Conservation (phyloP, 2,113 vertebrate species). For the Saccopteryx leptura region DNA sequence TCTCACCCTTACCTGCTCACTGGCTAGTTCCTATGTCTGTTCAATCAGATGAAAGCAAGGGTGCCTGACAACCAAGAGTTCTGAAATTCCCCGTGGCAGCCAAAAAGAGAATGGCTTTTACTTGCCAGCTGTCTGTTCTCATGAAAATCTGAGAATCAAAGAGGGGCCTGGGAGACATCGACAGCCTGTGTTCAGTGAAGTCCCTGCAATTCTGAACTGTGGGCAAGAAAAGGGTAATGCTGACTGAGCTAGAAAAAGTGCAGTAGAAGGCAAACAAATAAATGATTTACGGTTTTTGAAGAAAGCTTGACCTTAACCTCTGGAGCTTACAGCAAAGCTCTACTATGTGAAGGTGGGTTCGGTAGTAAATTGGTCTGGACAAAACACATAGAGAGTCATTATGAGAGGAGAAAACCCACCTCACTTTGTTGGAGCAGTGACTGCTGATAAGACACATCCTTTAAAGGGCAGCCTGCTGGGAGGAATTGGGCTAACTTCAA, state of each 20-base stretch:
- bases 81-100: neutral
- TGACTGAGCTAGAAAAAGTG: constrained; percentile 84
- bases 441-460: constrained; percentile 70
- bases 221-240: constrained; percentile 80
- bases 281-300: constrained; percentile 85
- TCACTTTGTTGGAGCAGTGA: constrained; percentile 61
- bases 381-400: constrained; percentile 79
- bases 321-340: constrained; percentile 82
- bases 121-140: neutral
- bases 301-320: constrained; percentile 84
- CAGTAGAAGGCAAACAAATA: constrained; percentile 85
- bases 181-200: constrained; percentile 42
- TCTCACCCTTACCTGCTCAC: constrained; percentile 24
- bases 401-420: constrained; percentile 35
- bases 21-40: neutral
- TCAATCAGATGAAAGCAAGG: neutral
- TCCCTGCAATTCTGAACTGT: constrained; percentile 80
- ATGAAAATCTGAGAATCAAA: constrained; percentile 30
- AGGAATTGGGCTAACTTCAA: constrained; percentile 70
- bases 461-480: constrained; percentile 68
- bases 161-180: neutral
- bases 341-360: constrained; percentile 70
- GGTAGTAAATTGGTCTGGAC: constrained; percentile 71
- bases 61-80: neutral
- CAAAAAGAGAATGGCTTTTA: constrained; percentile 1